Evolutionary conservation across 2,113 vertebrate genomes (phyloP), one percentile per base, ranked within the genome.

Genomic region (Artemisiospiza belli): DNA sequence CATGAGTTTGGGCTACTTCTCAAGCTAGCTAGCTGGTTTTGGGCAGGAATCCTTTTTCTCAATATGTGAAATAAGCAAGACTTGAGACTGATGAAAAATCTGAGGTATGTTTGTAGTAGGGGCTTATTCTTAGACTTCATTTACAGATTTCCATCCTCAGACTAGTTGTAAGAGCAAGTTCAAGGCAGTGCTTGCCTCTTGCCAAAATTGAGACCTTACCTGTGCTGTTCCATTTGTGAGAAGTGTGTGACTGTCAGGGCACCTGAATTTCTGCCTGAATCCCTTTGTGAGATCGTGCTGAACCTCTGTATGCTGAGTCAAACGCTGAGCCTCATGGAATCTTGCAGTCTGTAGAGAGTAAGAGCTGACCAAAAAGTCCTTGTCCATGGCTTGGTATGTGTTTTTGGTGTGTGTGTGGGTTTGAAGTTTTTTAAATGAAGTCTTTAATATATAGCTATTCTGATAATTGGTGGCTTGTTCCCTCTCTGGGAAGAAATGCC

Each of bases 171-270:
- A 31, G 28, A 72, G 41, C 16, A 83, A 47, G 25, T 57, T 83
- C 41, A 47, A 76, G 54, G 27, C 39, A 58, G 17, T 8, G 27
- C 47, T 75, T 43, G 31, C 4, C 6, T 64, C 59, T 76, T 86
- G 54, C 13, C 15, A 41, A 41, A 73, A 44, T 0, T 30, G 43
- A 80, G 41, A 41, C 57, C 33, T 83, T 16, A 15, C 0, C 9
- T 78, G 7, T 74, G 43, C 23, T 8, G 15, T 62, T 70, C 16
- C 15, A 59, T 27, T 17, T 0, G 0, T 0, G 12, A 76, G 15
- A 41, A 57, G 12, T 4, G 2, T 58, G 49, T 77, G 46, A 44
- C 16, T 66, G 4, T 39, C 24, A 41, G n/a, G 16, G 17, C 62
- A 61, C 35, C 49, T 68, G 47, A 76, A 41, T 72, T 75, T 82